These are phyloP conservation scores for Acrocephalus kingi DNA, from an alignment of 2,113 vertebrate species.

Conservation along the genomic window DNA sequence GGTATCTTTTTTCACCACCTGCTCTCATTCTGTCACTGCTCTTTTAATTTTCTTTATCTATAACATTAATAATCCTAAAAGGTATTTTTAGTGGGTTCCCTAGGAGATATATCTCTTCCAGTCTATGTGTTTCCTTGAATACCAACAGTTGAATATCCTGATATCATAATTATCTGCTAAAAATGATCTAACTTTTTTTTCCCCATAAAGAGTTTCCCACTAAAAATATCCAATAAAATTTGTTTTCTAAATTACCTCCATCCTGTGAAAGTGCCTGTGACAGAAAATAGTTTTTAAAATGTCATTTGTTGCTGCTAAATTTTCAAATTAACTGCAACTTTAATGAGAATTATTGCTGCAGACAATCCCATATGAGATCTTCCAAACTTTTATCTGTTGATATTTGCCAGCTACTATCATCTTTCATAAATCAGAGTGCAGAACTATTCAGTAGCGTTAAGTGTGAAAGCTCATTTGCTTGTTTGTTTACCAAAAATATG, in stretches of 20 bases:
- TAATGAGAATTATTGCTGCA: conserved; percentile 52
- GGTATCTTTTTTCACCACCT: neutral
- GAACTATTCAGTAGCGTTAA: neutral
- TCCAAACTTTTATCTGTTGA: conserved; percentile 38
- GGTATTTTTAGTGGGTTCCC: conserved; percentile 52
- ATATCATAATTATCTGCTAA: conserved; percentile 47
- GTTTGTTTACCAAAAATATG: neutral
- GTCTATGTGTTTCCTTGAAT: conserved; percentile 41
- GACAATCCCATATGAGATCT: conserved; percentile 36
- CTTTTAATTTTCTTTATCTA: conserved; percentile 56
- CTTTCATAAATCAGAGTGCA: conserved; percentile 13
- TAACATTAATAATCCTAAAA: conserved; percentile 47
- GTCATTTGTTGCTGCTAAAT: conserved; percentile 30
- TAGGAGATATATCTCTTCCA: conserved; percentile 34
- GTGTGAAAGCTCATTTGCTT: neutral
- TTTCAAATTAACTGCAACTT: conserved; percentile 39
- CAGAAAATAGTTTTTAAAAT: conserved; percentile 36
- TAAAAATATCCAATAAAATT: conserved; percentile 49
- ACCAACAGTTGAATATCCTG: conserved; percentile 42
- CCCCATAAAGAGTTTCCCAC: neutral
- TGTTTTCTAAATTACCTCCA: conserved; percentile 39
- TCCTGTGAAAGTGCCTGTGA: conserved; percentile 27
- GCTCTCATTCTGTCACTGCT: conserved; percentile 40
- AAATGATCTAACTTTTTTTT: neutral
- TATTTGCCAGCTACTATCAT: neutral